A percentile compares a stretch with the other conserved stretches of the same genome.
phyloP scores from a whole-genome alignment of 2,888 invertebrate species.

The Choreutis nemorana region DNA sequence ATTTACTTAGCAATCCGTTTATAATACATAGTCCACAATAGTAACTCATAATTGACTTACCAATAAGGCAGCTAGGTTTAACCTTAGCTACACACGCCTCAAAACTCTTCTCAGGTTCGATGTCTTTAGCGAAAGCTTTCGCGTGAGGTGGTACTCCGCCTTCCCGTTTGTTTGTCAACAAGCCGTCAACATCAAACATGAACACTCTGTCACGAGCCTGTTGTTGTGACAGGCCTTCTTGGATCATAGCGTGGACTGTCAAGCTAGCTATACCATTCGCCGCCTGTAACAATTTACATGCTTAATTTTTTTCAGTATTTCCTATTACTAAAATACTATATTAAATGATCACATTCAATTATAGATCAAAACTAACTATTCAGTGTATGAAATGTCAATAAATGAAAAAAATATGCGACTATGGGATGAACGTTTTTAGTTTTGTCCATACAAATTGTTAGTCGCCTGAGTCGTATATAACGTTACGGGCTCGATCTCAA shows the following conservation, averaged over 20 bases:
- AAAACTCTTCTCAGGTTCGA: slow-evolving; percentile 80
- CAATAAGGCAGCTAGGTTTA: slow-evolving; percentile 89
- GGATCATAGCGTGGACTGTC: slow-evolving; percentile 87
- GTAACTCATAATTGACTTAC: slow-evolving; percentile 51
- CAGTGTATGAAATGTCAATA: too few relatives aligned
- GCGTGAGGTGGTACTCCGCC: slow-evolving; percentile 77
- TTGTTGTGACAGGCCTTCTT: slow-evolving; percentile 64
- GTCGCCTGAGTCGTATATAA: too few relatives aligned
- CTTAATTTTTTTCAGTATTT: neutral
- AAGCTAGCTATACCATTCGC: slow-evolving; percentile 93
- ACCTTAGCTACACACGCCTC: slow-evolving; percentile 81
- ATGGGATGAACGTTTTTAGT: too few relatives aligned
- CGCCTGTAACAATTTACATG: slow-evolving; percentile 65
- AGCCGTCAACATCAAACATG: slow-evolving; percentile 94
- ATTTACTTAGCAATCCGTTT: too few relatives aligned
- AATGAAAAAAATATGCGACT: too few relatives aligned
- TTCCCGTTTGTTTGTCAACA: slow-evolving; percentile 74
- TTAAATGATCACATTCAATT: too few relatives aligned
- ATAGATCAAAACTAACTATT: too few relatives aligned
- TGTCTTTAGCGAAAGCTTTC: slow-evolving; percentile 77
- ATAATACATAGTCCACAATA: too few relatives aligned
- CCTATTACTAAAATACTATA: too few relatives aligned
- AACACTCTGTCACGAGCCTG: slow-evolving; percentile 91
- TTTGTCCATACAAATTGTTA: too few relatives aligned
- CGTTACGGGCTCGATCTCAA: too few relatives aligned